Percentiles rank a stretch among this genome's conserved stretches.
Conservation (phyloP, 1,140 invertebrate species). For the Eupristina koningsbergeri region DNA sequence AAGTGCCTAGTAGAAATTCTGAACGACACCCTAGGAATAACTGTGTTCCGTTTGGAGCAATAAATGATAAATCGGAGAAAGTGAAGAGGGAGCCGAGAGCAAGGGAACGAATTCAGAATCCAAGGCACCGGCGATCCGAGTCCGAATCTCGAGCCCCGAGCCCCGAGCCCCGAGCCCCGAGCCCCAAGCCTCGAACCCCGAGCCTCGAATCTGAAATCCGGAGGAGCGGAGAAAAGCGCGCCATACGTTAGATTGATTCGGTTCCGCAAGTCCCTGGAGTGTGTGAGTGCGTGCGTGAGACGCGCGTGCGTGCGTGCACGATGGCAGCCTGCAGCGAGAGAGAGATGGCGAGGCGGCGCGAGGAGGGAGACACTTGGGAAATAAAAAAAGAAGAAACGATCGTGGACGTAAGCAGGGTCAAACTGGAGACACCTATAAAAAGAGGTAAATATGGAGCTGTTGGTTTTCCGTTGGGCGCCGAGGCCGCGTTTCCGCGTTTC, state of each 20-base stretch:
- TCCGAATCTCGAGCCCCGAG: neutral
- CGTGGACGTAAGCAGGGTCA: neutral
- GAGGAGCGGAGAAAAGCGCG: constrained; percentile 2
- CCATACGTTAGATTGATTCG: constrained; percentile 27
- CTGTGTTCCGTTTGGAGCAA: neutral
- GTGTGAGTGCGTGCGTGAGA: constrained; percentile 17
- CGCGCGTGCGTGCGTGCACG: neutral
- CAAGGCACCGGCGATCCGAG: no score
- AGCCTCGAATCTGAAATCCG: neutral
- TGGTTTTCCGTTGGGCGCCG: neutral
- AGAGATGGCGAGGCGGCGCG: constrained; percentile 6
- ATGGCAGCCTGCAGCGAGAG: constrained; percentile 20
- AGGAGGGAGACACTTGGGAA: constrained; percentile 30
- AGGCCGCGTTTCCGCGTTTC: no score
- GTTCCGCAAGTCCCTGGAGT: neutral
- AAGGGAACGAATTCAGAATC: neutral
- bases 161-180: neutral
- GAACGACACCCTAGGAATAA: neutral
- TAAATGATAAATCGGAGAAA: neutral
- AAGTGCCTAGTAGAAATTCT: constrained; percentile 16
- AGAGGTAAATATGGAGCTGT: constrained; percentile 27
- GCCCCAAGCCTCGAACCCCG: no score
- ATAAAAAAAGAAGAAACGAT: constrained; percentile 23
- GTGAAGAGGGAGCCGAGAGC: neutral
- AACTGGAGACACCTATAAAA: constrained; percentile 13